Base-by-base conservation (phyloP, 2,113 vertebrate genomes). In the Camelus bactrianus region DNA sequence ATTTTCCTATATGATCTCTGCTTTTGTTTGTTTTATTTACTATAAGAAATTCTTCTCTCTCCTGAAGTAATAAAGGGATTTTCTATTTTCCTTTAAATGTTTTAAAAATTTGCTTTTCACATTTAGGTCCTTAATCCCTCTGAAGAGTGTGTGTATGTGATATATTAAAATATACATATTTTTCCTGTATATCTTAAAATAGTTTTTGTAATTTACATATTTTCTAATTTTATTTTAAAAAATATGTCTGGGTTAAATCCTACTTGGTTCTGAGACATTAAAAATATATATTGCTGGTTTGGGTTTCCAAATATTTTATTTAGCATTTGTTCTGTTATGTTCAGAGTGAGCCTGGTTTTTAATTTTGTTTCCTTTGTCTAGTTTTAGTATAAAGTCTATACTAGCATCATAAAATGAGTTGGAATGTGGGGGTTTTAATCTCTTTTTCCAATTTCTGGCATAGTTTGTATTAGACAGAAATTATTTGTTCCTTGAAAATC, bases 221-320 rank as follows among this genome's bases (percentile, higher is more conserved):
- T 92, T 65, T 80, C 22, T 72, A 60, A 69, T 81, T 85, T 94
- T 94, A 65, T 80, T 92, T 94, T 69, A 56, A 6, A 93, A 76
- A 70, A 46, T 77, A 77, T 56, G 42, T 13, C 32, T 92, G 26
- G 28, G 9, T 75, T 80, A 73, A 85, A 80, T 38, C 10, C 8
- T 85, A 28, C 46, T 72, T 32, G 15, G 4, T 60, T 54, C 52
- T 46, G 56, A 89, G 14, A 4, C 32, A 85, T 79, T 85, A 67
- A 72, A 80, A 83, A 62, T 50, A 75, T n/a, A n/a, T 93, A 70
- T 84, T 73, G 19, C 28, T 89, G 52, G 50, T 60, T 75, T 89
- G 28, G 11, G 5, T 62, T 81, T 92, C 12, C 46, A 89, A 80
- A 67, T 85, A 75, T 69, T 92, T 89, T 72, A 77, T 48, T 80